Conservation (phyloP, 2,113 vertebrate genomes). For the Rutilus rutilus region DNA sequence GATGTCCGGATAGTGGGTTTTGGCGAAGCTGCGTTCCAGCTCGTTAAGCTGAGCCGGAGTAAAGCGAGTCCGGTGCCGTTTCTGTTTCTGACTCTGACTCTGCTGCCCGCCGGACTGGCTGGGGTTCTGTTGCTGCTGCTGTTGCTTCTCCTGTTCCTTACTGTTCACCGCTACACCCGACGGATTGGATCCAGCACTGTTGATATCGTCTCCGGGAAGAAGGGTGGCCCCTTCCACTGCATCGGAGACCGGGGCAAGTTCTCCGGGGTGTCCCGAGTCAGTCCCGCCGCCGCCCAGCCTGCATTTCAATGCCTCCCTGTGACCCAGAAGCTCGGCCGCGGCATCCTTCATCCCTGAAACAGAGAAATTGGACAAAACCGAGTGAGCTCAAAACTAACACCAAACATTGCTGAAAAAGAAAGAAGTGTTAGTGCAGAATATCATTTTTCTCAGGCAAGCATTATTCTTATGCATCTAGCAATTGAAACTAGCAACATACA, state of each 20-base stretch:
- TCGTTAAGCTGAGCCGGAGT: slow-evolving; percentile 98
- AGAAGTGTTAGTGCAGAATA: slow-evolving; percentile 20
- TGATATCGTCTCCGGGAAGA: slow-evolving; percentile 92
- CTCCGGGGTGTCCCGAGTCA: slow-evolving; percentile 89
- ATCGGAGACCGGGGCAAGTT: slow-evolving; percentile 89
- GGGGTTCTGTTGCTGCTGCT: slow-evolving; percentile 73
- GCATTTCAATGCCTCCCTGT: slow-evolving; percentile 95
- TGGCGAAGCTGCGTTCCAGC: slow-evolving; percentile 97
- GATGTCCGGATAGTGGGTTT: slow-evolving; percentile 98
- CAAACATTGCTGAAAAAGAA: slow-evolving; percentile 17
- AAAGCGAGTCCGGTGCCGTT: slow-evolving; percentile 97
- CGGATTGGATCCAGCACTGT: slow-evolving; percentile 88
- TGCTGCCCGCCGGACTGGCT: slow-evolving; percentile 77
- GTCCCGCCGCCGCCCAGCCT: slow-evolving; percentile 83
- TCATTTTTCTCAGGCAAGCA: not conserved
- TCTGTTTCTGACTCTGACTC: slow-evolving; percentile 96
- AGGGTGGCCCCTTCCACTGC: slow-evolving; percentile 91
- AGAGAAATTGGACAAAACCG: slow-evolving; percentile 42
- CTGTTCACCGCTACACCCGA: slow-evolving; percentile 85
- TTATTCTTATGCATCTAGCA: not conserved
- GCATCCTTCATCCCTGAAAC: slow-evolving; percentile 96
- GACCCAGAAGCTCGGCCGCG: slow-evolving; percentile 90
- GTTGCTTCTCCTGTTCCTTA: slow-evolving; percentile 93
- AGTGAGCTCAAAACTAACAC: slow-evolving; percentile 19
- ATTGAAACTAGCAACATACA: not conserved